Evolutionary conservation across 2,888 invertebrate species (phyloP), one percentile per base, ranked within the genome.

Genomic region (Orthonevra nobilis): DNA sequence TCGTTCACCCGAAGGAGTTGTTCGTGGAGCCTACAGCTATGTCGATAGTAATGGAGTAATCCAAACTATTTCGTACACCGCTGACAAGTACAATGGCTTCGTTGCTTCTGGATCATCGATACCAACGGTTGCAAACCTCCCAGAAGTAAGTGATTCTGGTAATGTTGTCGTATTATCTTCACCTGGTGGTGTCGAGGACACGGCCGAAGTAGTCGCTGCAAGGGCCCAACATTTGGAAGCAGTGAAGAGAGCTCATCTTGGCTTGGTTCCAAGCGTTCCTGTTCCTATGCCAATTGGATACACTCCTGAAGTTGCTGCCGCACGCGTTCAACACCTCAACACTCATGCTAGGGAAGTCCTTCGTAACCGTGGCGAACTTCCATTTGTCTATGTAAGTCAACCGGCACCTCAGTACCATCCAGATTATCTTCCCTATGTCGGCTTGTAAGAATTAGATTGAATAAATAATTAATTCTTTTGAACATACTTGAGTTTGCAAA

Each of bases 21-120:
- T 84, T 12, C 82, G 84, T 50, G 86, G 86, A 42, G 84, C 84
- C 3, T 88, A 87, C 81, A 84, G 84, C 32, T 89, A 87, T 83
- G 82, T 88, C 14, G 88, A 88, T 81, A 84, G 85, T 44, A 34
- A 85, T 74, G 85, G 85, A 6, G 68, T 84, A 44, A 74, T 85
- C n/a, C 85, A 85, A 81, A 81, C 79, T 6, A 83, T 85, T 19
- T 69, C 70, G 23, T 86, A 86, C 74, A 83, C 85, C 1, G 81
- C 84, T 17, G 86, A 85, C 44, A 82, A 84, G n/a, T 68, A 83
- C 14, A 83, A 85, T 66, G 86, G 86, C 30, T 86, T 85, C 77
- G 74, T 85, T 14, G 84, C 85, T 5, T 82, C 83, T 2, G 85
- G 85, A 12, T 82, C 85, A 4, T 84, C 85, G 77, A 14, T 60